A percentile compares a stretch with the other conserved stretches of the same genome.
These are phyloP conservation scores for Bubalus kerabau DNA, from an alignment of 2,113 vertebrate species.

Conservation along the genomic window DNA sequence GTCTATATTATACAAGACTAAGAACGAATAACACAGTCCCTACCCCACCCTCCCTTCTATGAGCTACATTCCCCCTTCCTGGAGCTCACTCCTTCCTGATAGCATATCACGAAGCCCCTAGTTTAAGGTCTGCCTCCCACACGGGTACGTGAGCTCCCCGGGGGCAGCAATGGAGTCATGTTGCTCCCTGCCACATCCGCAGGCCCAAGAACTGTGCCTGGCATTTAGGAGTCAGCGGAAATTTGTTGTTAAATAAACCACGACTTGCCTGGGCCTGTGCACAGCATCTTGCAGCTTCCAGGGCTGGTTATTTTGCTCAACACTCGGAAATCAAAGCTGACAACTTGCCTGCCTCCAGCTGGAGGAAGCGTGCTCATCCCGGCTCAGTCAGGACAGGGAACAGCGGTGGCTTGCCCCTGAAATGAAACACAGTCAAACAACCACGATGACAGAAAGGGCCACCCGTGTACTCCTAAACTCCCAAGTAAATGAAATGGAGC, in stretches of 20 bases:
- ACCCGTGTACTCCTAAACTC: fast-evolving
- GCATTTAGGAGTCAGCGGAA: fast-evolving
- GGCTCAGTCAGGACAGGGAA: background rate
- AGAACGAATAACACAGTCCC: background rate
- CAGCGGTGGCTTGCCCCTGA: fast-evolving
- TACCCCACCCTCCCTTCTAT: background rate
- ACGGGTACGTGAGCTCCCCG: fast-evolving
- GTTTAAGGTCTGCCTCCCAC: background rate
- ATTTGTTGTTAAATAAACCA: no score
- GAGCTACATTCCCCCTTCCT: background rate
- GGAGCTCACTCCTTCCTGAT: fast-evolving
- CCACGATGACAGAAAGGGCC: fast-evolving
- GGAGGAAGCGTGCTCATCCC: background rate
- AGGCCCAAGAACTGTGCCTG: background rate
- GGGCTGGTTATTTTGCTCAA: background rate
- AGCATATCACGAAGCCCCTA: fast-evolving
- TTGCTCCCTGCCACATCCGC: fast-evolving
- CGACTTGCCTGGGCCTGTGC: fast-evolving
- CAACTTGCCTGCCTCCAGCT: no score
- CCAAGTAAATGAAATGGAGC: fast-evolving
- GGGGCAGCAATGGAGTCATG: fast-evolving
- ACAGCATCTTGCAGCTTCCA: background rate
- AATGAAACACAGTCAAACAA: fast-evolving
- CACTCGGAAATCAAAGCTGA: background rate
- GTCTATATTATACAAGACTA: background rate